Evolutionary conservation across 2,797 vertebrate species (phyloP), one percentile per base, ranked within the genome.

Genomic region (Rhabdomys pumilio): DNA sequence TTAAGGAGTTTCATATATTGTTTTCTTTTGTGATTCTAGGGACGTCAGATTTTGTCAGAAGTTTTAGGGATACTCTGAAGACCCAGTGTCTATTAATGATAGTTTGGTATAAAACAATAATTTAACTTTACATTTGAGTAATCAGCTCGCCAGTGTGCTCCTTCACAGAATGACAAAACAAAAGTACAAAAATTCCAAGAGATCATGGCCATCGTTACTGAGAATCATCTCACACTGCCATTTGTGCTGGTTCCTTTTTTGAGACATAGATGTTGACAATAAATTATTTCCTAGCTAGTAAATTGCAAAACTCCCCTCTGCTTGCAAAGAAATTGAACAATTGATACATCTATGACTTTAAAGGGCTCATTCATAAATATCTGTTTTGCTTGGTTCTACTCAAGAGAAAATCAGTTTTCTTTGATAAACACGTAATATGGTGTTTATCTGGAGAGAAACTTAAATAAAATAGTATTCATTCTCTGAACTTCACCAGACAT

Each of bases 351-450:
- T 89, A 53, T 72, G 84, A 63, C 79, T 85, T 61, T 96, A 94
- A 96, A 91, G 97, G 34, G 4, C 96, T 98, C 97, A 91, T 98
- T 97, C 61, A 85, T 96, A 98, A 97, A 96, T 97, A 97, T 95
- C 89, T 38, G 92, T 97, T 98, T 97, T 34, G 90, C 95, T 97
- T 55, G 57, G 69, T 50, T 96, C 22, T 94, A n/a, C 85, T 96
- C 65, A 29, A 59, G 95, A 69, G 75, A 89, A 97, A 97, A 41
- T 95, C 95, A 90, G 83, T 96, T 98, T 98, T 26, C 55, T 88
- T 79, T 5, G 89, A 53, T 79, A 90, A 96, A 73, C 72, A 76
- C 44, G 77, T 83, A 22, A 29, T 47, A 96, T 88, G 97, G 7
- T 0, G 81, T 93, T 98, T 94, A 87, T 94, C 44, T 76, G 13